These are phyloP conservation scores for Prietella phreatophila DNA, from an alignment of 2,113 vertebrate species.

Conservation along the genomic window DNA sequence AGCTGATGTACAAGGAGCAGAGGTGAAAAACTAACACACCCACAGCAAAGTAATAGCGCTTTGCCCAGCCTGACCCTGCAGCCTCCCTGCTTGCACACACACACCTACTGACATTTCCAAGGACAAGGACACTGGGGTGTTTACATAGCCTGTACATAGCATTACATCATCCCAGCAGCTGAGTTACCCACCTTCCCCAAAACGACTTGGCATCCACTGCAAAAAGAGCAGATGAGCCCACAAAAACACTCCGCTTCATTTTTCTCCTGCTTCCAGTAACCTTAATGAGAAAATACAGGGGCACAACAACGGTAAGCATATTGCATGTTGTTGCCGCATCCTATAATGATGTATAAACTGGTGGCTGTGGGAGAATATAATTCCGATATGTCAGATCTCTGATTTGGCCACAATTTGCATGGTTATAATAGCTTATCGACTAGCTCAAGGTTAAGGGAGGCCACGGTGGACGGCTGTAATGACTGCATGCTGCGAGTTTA, in stretches of 20 bases:
- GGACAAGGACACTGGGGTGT: constrained; percentile 70
- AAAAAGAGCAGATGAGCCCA: constrained; percentile 8
- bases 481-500: constrained; percentile 86
- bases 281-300: constrained; percentile 45
- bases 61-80: constrained; percentile 65
- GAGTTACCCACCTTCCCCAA: constrained; percentile 29
- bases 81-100: constrained; percentile 63
- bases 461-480: constrained; percentile 84
- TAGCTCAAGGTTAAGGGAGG: constrained; percentile 86
- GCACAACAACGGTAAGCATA: constrained; percentile 58
- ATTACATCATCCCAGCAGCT: constrained; percentile 69
- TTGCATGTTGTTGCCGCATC: constrained; percentile 62
- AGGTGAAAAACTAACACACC: constrained; percentile 33
- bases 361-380: constrained; percentile 75
- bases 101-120: constrained; percentile 68
- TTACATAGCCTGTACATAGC: constrained; percentile 72
- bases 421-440: constrained; percentile 98
- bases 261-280: constrained; percentile 47
- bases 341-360: constrained; percentile 77
- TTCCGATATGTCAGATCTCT: constrained; percentile 77
- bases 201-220: constrained; percentile 39
- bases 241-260: constrained; percentile 25
- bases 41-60: constrained; percentile 53
- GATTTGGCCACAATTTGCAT: constrained; percentile 93
- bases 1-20: constrained; percentile 22